These are phyloP conservation scores for Drosophila azteca DNA, from an alignment of 1,140 invertebrate species.

Conservation along the genomic window DNA sequence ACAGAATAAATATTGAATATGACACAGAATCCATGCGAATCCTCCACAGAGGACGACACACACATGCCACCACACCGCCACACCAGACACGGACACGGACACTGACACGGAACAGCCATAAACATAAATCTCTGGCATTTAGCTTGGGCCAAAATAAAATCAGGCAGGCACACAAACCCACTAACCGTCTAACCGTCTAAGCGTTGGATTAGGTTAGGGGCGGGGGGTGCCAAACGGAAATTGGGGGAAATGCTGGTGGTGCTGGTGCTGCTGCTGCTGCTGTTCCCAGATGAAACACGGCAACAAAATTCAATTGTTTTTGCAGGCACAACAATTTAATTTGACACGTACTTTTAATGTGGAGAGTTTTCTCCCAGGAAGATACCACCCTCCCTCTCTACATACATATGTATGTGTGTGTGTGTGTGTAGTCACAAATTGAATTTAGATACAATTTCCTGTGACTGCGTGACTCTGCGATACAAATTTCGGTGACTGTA, in stretches of 20 bases:
- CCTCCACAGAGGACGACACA: constrained; percentile 9
- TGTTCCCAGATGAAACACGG: constrained; percentile 56
- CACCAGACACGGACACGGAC: constrained; percentile 32
- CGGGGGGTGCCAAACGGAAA: constrained; percentile 7
- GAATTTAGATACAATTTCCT: constrained; percentile 81
- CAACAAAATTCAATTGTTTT: constrained; percentile 77
- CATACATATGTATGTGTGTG: constrained; percentile 21
- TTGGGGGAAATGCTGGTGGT: not conserved
- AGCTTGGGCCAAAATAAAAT: constrained; percentile 59
- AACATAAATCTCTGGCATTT: constrained; percentile 76
- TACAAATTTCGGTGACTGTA: not conserved
- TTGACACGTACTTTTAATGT: constrained; percentile 81
- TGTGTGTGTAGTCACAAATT: constrained; percentile 70
- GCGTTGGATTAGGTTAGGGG: constrained; percentile 40
- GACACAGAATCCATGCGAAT: constrained; percentile 7
- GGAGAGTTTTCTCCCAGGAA: constrained; percentile 29
- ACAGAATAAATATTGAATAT: constrained; percentile 28
- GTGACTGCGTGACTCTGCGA: constrained; percentile 67
- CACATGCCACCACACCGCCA: constrained; percentile 17
- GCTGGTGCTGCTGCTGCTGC: not conserved
- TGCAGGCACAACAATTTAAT: constrained; percentile 77
- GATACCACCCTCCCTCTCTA: constrained; percentile 14
- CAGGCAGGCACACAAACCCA: constrained; percentile 44
- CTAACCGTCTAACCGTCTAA: constrained; percentile 52
- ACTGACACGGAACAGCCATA: constrained; percentile 41